These are phyloP conservation scores for Hartigia nigra DNA, from an alignment of 2,888 invertebrate genomes.

Conservation along the genomic window DNA sequence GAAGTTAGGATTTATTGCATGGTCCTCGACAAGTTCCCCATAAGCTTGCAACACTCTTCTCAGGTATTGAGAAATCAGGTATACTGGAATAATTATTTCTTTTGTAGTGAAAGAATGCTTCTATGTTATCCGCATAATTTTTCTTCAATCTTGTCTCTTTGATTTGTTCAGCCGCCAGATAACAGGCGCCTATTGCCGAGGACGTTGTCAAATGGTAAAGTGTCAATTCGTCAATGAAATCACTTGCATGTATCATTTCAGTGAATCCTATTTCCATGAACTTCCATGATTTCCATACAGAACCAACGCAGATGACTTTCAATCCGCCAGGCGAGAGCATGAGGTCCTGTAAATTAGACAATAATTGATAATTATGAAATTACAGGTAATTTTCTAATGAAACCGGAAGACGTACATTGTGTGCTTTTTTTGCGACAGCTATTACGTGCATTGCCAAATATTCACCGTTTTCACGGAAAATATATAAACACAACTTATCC, in stretches of 20 bases:
- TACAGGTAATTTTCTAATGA: background rate
- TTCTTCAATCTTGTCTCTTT: constrained; percentile 75
- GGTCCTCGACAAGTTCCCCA: background rate
- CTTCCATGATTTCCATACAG: constrained; percentile 95
- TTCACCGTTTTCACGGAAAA: constrained; percentile 79
- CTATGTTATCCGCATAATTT: constrained; percentile 74
- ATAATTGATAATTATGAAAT: constrained; percentile 9
- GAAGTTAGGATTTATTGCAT: background rate
- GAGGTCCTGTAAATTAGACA: constrained; percentile 64
- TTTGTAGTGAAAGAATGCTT: constrained; percentile 73
- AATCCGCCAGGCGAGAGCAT: constrained; percentile 71
- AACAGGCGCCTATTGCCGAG: constrained; percentile 88
- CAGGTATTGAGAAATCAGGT: background rate
- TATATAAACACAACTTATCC: constrained; percentile 77
- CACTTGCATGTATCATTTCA: constrained; percentile 66
- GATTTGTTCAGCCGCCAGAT: constrained; percentile 81
- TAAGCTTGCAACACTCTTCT: background rate
- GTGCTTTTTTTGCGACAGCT: constrained; percentile 73
- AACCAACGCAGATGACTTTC: constrained; percentile 90
- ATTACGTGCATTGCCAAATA: constrained; percentile 75
- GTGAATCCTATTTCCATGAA: constrained; percentile 79
- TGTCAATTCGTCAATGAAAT: constrained; percentile 69
- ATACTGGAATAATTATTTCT: constrained; percentile 33
- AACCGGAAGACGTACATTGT: constrained; percentile 61
- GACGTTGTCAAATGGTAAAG: constrained; percentile 79